These are phyloP conservation scores for Panopea generosa DNA, from an alignment of 2,888 invertebrate genomes.

Conservation along the genomic window DNA sequence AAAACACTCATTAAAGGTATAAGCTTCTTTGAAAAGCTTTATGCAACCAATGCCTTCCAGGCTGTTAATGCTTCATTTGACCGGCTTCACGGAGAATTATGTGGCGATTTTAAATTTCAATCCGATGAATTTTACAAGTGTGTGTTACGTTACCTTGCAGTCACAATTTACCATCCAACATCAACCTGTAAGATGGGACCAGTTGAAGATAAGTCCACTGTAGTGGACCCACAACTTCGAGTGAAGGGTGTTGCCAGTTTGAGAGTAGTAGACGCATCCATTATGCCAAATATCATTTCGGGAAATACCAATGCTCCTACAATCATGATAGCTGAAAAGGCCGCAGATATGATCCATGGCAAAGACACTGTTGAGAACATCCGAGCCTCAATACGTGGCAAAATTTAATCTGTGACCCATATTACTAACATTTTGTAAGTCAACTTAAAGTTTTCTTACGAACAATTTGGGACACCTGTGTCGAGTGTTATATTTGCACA, in stretches of 20 bases:
- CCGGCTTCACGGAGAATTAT: neutral
- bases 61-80: slow-evolving; percentile 17
- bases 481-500: too few species aligned
- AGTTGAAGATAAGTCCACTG: slow-evolving; percentile 19
- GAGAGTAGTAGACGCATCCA: slow-evolving; percentile 44
- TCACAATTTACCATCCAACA: slow-evolving; percentile 43
- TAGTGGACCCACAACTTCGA: slow-evolving; percentile 39
- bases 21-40: slow-evolving; percentile 9
- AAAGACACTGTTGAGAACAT: slow-evolving; percentile 33
- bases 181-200: slow-evolving; percentile 58
- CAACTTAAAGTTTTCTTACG: too few species aligned
- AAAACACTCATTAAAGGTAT: slow-evolving; percentile 39
- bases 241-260: slow-evolving; percentile 42
- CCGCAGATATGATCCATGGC: slow-evolving; percentile 44
- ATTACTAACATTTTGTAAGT: too few species aligned
- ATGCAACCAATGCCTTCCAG: slow-evolving; percentile 25
- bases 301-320: slow-evolving; percentile 53
- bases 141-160: slow-evolving; percentile 26
- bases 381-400: too few species aligned
- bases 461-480: too few species aligned
- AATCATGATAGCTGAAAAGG: slow-evolving; percentile 59
- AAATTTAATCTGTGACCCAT: too few species aligned
- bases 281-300: slow-evolving; percentile 43
- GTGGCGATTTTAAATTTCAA: slow-evolving; percentile 15
- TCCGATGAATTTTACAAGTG: slow-evolving; percentile 36